phyloP scores from a whole-genome alignment of 2,113 vertebrate genomes.

The Psilopogon haemacephalus region DNA sequence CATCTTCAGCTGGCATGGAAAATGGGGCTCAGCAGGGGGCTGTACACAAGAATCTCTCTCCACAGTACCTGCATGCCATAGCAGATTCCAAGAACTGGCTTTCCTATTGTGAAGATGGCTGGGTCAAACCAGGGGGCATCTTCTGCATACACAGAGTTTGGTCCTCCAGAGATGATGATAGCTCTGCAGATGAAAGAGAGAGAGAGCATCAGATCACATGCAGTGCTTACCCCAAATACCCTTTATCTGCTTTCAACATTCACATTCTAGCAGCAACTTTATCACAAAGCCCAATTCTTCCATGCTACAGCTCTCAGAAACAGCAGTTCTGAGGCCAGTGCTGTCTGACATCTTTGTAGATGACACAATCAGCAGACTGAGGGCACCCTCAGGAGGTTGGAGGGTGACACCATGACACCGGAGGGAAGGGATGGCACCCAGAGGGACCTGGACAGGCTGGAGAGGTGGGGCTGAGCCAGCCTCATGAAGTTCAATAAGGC shows the following conservation, averaged over 20 bases:
- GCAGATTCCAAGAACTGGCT: conserved; percentile 96
- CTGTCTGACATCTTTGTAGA: too few species aligned
- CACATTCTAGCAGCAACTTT: not conserved
- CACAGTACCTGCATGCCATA: conserved; percentile 96
- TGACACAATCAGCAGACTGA: too few species aligned
- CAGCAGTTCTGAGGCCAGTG: not conserved
- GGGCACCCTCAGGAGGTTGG: too few species aligned
- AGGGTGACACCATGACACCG: too few species aligned
- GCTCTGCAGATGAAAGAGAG: conserved; percentile 76
- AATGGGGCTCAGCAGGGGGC: not conserved
- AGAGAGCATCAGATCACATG: not conserved
- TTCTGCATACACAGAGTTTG: conserved; percentile 97
- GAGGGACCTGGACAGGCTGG: too few species aligned
- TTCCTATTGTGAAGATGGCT: conserved; percentile 97
- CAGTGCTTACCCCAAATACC: not conserved
- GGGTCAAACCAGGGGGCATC: conserved; percentile 98
- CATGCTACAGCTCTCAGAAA: not conserved
- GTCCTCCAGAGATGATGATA: conserved; percentile 97
- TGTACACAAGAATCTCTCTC: not conserved
- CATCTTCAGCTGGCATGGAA: not conserved
- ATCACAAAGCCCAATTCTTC: not conserved
- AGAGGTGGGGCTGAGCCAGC: too few species aligned
- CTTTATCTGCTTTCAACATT: not conserved
- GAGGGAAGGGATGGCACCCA: too few species aligned
- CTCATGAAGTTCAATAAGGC: too few species aligned